These are phyloP conservation scores for Microtus richardsoni DNA, from an alignment of 2,113 vertebrate genomes.

Conservation along the genomic window DNA sequence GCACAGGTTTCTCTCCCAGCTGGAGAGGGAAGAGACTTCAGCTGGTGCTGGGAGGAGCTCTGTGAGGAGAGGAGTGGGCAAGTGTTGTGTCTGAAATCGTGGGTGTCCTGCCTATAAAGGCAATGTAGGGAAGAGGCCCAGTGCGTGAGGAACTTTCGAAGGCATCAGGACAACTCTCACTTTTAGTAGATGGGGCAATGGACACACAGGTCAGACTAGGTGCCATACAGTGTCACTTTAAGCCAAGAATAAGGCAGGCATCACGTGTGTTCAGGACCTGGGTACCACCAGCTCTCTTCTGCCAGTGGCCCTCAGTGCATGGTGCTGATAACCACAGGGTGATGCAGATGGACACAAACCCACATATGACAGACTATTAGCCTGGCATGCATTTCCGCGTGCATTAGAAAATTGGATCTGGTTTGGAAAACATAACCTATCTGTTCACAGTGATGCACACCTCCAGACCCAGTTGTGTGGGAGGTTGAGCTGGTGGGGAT, in stretches of 20 bases:
- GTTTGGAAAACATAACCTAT: neutral
- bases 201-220: neutral
- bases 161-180: neutral
- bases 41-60: neutral
- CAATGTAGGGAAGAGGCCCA: neutral
- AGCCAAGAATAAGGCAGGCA: neutral
- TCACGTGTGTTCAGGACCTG: neutral
- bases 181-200: neutral
- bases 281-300: neutral
- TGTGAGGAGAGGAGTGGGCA: neutral
- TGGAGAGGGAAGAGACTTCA: neutral
- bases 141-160: neutral
- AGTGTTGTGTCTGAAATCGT: too few relatives aligned
- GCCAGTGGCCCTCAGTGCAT: rapidly evolving
- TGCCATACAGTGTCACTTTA: neutral
- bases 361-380: too few relatives aligned
- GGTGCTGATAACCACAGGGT: neutral
- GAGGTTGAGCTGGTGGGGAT: neutral
- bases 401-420: neutral
- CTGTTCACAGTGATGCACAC: neutral
- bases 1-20: neutral
- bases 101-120: too few relatives aligned
- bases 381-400: neutral
- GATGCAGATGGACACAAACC: neutral
- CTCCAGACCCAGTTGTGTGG: neutral